Percentiles rank a stretch among this genome's conserved stretches.
phyloP scores from a whole-genome alignment of 2,113 vertebrate species.

The Syngnathoides biaculeatus region DNA sequence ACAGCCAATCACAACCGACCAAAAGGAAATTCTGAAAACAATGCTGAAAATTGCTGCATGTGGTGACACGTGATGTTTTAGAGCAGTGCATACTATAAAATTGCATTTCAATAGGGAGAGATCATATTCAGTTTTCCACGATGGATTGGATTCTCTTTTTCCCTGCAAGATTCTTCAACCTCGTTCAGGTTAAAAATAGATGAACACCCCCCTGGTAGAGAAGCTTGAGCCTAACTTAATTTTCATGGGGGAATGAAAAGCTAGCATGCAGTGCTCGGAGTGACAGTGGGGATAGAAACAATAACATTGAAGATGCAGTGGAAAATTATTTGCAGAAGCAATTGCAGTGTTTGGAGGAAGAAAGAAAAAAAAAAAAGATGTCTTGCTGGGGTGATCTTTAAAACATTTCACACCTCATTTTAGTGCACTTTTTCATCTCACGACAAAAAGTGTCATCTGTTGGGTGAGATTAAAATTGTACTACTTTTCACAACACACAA shows the following conservation, averaged over 20 bases:
- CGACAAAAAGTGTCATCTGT: slow-evolving; percentile 18
- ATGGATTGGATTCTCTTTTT: slow-evolving; percentile 34
- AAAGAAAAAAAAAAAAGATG: slow-evolving; percentile 11
- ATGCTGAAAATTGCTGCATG: slow-evolving; percentile 17
- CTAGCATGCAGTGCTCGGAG: slow-evolving; percentile 33
- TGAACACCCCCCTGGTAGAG: slow-evolving; percentile 29
- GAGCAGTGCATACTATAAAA: neutral
- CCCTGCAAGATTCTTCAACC: slow-evolving; percentile 43
- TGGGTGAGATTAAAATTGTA: neutral
- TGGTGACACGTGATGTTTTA: neutral
- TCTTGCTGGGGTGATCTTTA: neutral
- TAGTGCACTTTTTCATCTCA: slow-evolving; percentile 20
- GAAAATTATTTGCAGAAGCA: slow-evolving; percentile 33
- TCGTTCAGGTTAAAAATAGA: slow-evolving; percentile 66
- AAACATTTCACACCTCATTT: neutral
- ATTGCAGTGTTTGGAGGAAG: slow-evolving; percentile 3
- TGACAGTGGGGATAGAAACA: slow-evolving; percentile 29
- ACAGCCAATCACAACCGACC: slow-evolving; percentile 37
- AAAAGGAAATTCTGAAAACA: slow-evolving; percentile 23
- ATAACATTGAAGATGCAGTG: slow-evolving; percentile 57
- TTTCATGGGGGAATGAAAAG: slow-evolving; percentile 59
- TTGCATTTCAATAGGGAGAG: slow-evolving; percentile 13
- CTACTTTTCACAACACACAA: neutral
- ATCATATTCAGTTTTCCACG: slow-evolving; percentile 28
- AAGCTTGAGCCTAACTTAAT: slow-evolving; percentile 52